These are phyloP conservation scores for Nerophis lumbriciformis DNA, from an alignment of 2,113 vertebrate genomes.

Conservation along the genomic window DNA sequence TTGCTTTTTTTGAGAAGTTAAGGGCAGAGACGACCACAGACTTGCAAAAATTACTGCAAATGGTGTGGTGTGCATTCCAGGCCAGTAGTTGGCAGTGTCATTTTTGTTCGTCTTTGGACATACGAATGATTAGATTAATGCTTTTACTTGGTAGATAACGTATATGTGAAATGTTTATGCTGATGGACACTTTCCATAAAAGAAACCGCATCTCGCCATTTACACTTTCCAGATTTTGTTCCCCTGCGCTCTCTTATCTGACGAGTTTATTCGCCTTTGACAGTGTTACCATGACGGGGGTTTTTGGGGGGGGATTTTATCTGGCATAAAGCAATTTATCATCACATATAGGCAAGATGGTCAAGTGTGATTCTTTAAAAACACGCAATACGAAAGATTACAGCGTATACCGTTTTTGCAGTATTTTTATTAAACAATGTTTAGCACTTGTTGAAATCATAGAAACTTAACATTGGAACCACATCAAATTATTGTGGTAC, in stretches of 20 bases:
- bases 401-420: too few relatives aligned
- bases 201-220: conserved; percentile 25
- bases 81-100: neutral
- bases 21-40: too few relatives aligned
- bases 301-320: neutral
- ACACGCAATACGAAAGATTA: neutral
- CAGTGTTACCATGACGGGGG: conserved; percentile 8
- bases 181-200: conserved; percentile 59
- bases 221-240: conserved; percentile 18
- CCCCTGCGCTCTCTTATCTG: conserved; percentile 30
- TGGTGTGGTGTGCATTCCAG: neutral
- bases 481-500: too few relatives aligned
- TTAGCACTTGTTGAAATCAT: too few relatives aligned
- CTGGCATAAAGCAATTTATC: neutral
- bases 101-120: too few relatives aligned
- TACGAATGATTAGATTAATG: conserved; percentile 34
- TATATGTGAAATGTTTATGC: conserved; percentile 48
- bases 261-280: conserved; percentile 17
- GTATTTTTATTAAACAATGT: too few relatives aligned
- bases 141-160: conserved; percentile 36
- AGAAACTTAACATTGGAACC: too few relatives aligned
- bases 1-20: neutral
- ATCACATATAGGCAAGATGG: conserved; percentile 16
- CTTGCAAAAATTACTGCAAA: neutral
- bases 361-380: neutral